Conservation (phyloP, 30 jellyfish, hydroid and myxozoan species). For the Aurelia coerulea region DNA sequence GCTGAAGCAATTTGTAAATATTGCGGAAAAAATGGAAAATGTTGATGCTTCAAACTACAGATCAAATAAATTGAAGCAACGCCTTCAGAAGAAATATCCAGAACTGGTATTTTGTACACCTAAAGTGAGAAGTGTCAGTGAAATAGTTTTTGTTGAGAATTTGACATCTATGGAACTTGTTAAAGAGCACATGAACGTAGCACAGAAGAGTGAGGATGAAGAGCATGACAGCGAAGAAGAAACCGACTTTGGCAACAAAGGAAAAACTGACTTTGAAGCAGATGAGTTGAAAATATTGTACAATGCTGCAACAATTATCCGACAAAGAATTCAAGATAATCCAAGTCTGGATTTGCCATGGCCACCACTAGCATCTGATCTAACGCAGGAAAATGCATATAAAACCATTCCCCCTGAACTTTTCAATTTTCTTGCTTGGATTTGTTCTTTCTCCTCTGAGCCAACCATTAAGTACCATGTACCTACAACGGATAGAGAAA, state of each 20-base stretch:
- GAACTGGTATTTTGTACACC: constrained; percentile 46
- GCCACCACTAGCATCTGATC: constrained; percentile 22
- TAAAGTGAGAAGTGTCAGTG: constrained; percentile 16
- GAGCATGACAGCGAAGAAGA: too few relatives aligned
- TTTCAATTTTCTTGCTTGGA: constrained; percentile 75
- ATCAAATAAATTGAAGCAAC: constrained; percentile 12
- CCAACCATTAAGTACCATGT: constrained; percentile 42
- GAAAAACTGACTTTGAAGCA: too few relatives aligned
- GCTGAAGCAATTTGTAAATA: constrained; percentile 3
- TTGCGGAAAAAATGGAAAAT: constrained; percentile 24
- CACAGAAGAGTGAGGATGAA: too few relatives aligned
- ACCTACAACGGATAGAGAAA: not conserved
- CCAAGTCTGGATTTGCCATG: too few relatives aligned
- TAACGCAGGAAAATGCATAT: constrained; percentile 12
- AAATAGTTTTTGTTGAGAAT: not conserved
- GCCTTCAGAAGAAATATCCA: constrained; percentile 17
- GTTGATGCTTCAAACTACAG: constrained; percentile 27
- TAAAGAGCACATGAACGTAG: too few relatives aligned
- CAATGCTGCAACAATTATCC: too few relatives aligned
- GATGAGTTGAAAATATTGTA: too few relatives aligned
- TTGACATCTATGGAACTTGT: too few relatives aligned
- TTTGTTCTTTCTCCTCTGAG: constrained; percentile 36
- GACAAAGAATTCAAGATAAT: too few relatives aligned
- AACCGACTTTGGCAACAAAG: too few relatives aligned
- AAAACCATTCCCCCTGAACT: constrained; percentile 33